Conservation (phyloP, 1,140 invertebrate genomes). For the Euura lappo region DNA sequence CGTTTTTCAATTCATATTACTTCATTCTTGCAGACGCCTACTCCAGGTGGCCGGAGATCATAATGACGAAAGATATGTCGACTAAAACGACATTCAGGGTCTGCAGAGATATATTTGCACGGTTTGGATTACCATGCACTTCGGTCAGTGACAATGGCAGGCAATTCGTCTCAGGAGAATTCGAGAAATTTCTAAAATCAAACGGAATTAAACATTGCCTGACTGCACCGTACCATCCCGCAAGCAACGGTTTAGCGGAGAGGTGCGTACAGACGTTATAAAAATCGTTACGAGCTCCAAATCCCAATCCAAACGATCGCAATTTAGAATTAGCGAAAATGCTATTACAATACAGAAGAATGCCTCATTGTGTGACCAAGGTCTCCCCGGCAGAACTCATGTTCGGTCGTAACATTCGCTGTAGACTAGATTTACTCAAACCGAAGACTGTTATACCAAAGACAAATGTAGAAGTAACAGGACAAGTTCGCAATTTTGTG, state of each 20-base stretch:
- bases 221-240: conserved; percentile 36
- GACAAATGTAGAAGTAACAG: too few species aligned
- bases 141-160: neutral
- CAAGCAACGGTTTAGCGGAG: conserved; percentile 44
- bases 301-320: too few species aligned
- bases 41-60: neutral
- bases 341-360: too few species aligned
- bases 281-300: too few species aligned
- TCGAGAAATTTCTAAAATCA: conserved; percentile 10
- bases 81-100: neutral
- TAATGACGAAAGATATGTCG: neutral
- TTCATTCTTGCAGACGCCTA: neutral
- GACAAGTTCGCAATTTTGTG: too few species aligned
- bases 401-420: too few species aligned
- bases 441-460: too few species aligned
- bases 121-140: neutral
- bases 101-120: neutral
- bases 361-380: too few species aligned
- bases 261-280: conserved; percentile 26
- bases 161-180: neutral
- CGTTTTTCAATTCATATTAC: conserved; percentile 22
- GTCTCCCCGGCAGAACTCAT: too few species aligned
- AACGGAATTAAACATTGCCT: conserved; percentile 38
- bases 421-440: too few species aligned
- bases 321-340: too few species aligned